Percentiles rank a stretch among this genome's conserved stretches.
Evolutionary conservation across 2,888 invertebrate species (phyloP).

Genomic region (Eristalinus sepulchralis): DNA sequence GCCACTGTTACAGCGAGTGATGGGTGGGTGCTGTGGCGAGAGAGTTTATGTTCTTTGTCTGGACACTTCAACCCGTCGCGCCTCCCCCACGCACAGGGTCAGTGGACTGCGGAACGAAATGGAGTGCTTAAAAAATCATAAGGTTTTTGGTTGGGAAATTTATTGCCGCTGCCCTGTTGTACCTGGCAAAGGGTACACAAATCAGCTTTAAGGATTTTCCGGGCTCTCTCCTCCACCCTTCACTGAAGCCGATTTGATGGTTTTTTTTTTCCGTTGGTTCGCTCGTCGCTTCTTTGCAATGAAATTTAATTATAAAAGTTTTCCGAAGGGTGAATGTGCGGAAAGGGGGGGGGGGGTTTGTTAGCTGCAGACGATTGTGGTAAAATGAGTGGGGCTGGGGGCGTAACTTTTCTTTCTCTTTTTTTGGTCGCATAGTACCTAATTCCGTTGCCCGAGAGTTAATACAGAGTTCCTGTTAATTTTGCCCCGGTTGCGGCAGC

Average conservation of each 20-base stretch:
- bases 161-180: slow-evolving; percentile 54
- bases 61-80: slow-evolving; percentile 15
- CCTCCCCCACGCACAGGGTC: neutral
- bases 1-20: slow-evolving; percentile 29
- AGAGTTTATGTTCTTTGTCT: slow-evolving; percentile 51
- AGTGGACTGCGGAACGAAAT: slow-evolving; percentile 1
- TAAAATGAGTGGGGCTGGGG: neutral
- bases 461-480: slow-evolving; percentile 62
- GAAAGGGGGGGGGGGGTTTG: neutral
- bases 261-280: slow-evolving; percentile 5
- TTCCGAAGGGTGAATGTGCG: slow-evolving; percentile 32
- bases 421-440: slow-evolving; percentile 16
- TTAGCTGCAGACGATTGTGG: neutral
- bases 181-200: slow-evolving; percentile 56
- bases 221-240: neutral
- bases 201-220: slow-evolving; percentile 64
- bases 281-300: slow-evolving; percentile 38
- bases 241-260: neutral
- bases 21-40: neutral
- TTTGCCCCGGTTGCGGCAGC: slow-evolving; percentile 12
- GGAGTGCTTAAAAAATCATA: slow-evolving; percentile 63
- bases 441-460: slow-evolving; percentile 61
- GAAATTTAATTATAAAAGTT: slow-evolving; percentile 70
- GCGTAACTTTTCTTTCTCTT: neutral
- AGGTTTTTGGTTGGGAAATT: slow-evolving; percentile 47